These are phyloP conservation scores for Toxostoma redivivum DNA, from an alignment of 2,113 vertebrate species.

Conservation along the genomic window DNA sequence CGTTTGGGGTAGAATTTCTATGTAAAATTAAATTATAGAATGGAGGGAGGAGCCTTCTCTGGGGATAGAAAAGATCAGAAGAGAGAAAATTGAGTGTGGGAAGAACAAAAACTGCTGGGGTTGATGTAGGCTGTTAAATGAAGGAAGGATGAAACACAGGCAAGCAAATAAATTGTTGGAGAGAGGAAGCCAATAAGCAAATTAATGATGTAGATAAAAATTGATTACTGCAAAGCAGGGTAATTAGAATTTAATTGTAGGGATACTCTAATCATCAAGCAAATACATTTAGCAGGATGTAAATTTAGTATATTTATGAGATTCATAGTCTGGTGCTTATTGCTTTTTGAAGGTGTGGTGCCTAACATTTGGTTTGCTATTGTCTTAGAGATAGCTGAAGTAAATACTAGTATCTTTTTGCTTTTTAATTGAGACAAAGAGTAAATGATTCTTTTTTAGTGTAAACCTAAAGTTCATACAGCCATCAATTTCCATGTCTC, in stretches of 20 bases:
- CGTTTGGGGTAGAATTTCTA: not conserved
- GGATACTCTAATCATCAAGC: not conserved
- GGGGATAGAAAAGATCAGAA: not conserved
- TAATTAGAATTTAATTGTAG: conserved; percentile 2
- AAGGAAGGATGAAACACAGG: not conserved
- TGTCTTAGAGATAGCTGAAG: not conserved
- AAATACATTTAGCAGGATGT: not conserved
- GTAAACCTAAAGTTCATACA: not conserved
- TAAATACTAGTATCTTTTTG: not conserved
- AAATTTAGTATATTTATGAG: not conserved
- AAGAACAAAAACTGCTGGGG: not conserved
- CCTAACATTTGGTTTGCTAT: not conserved
- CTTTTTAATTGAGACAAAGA: not conserved
- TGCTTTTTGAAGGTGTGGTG: not conserved
- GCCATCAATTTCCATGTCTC: not conserved
- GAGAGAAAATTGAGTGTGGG: not conserved
- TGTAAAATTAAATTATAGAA: not conserved
- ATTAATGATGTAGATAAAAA: conserved; percentile 1
- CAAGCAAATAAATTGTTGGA: not conserved
- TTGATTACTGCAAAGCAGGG: not conserved
- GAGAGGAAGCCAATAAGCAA: not conserved
- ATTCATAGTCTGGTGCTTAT: not conserved
- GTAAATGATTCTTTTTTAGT: not conserved
- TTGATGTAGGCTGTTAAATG: not conserved
- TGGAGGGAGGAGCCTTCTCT: not conserved